Evolutionary conservation across 2,113 vertebrate genomes (phyloP).

Genomic region (Eudyptes chrysolophus): DNA sequence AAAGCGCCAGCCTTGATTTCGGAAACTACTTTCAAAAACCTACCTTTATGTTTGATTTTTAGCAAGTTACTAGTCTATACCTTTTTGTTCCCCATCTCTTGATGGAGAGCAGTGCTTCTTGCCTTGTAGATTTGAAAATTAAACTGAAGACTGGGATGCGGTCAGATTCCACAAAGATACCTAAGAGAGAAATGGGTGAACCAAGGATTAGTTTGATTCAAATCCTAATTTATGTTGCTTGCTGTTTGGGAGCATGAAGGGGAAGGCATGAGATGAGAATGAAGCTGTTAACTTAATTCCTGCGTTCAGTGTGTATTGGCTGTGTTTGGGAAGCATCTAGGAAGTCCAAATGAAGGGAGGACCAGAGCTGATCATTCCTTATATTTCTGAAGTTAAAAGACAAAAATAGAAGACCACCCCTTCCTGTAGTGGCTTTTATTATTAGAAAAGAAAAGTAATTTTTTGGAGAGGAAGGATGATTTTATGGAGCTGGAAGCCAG

Average conservation of each 20-base stretch:
- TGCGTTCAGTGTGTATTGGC: neutral
- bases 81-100: neutral
- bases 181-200: neutral
- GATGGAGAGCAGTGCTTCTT: neutral
- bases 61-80: neutral
- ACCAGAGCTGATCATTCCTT: neutral
- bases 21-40: neutral
- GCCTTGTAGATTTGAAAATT: neutral
- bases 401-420: neutral
- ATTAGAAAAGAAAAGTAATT: slow-evolving; percentile 15
- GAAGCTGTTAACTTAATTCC: neutral
- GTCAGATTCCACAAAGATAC: neutral
- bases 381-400: slow-evolving; percentile 22
- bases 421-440: slow-evolving; percentile 37
- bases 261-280: neutral
- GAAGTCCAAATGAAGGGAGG: neutral
- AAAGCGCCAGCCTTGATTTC: neutral
- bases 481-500: slow-evolving; percentile 44
- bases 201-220: neutral
- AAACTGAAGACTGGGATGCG: neutral
- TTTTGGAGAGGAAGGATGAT: slow-evolving; percentile 19
- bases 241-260: neutral
- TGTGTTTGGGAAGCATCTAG: neutral
- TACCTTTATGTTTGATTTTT: neutral
- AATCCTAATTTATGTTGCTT: neutral